phyloP scores from a whole-genome alignment of 1,140 invertebrate genomes.

The Babylonia areolata region DNA sequence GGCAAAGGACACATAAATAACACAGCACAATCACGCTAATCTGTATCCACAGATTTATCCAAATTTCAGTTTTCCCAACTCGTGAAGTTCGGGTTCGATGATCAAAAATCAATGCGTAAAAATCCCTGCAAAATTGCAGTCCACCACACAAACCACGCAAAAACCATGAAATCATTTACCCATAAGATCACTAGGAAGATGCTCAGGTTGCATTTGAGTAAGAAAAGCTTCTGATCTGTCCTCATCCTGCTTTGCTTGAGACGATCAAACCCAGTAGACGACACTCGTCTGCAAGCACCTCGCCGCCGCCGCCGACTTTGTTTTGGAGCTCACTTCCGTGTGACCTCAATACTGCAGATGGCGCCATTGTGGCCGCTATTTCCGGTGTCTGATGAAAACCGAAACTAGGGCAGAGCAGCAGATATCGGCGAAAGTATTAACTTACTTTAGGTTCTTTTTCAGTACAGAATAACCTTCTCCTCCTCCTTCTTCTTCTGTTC shows the following conservation, averaged over 20 bases:
- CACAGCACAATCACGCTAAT: too few species aligned
- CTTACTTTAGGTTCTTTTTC: too few species aligned
- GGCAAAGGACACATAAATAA: too few species aligned
- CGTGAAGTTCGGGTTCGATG: too few species aligned
- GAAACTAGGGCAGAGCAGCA: neutral
- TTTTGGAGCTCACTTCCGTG: constrained; percentile 46
- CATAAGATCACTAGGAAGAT: constrained; percentile 46
- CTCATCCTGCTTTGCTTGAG: constrained; percentile 44
- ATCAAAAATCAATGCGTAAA: neutral
- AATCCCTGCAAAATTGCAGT: neutral
- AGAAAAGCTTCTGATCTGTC: constrained; percentile 54
- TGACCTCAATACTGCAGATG: constrained; percentile 42
- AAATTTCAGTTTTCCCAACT: too few species aligned
- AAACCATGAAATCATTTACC: constrained; percentile 35
- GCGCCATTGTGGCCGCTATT: constrained; percentile 13
- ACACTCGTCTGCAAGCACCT: neutral
- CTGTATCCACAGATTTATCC: too few species aligned
- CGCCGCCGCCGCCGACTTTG: constrained; percentile 31
- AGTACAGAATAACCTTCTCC: too few species aligned
- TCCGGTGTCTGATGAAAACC: constrained; percentile 12
- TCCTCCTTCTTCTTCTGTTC: too few species aligned
- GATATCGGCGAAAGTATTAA: too few species aligned
- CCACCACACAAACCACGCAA: neutral
- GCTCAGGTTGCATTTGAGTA: constrained; percentile 41
- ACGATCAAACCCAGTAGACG: constrained; percentile 12